These are phyloP conservation scores for Rhabdophis nuchalis DNA, from an alignment of 2,797 vertebrate species.

Conservation along the genomic window DNA sequence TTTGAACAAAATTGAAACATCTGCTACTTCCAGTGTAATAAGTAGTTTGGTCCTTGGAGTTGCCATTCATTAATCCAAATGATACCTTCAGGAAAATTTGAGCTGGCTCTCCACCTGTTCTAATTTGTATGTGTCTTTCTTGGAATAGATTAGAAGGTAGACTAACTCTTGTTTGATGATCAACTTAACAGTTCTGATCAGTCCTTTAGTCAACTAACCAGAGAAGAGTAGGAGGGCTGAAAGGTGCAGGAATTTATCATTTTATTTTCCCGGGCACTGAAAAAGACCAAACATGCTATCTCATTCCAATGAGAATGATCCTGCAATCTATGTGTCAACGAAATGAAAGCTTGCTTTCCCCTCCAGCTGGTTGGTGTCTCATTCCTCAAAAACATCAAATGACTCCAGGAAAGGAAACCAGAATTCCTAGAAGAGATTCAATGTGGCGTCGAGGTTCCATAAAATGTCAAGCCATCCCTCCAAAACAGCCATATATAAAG, in stretches of 20 bases:
- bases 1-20: not conserved
- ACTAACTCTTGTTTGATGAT: not conserved
- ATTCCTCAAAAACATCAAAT: too few species aligned
- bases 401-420: not conserved
- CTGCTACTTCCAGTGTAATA: not conserved
- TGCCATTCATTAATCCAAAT: not conserved
- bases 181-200: not conserved
- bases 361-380: not conserved
- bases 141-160: not conserved
- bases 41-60: not conserved
- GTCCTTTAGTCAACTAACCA: not conserved
- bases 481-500: not conserved
- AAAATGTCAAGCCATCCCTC: not conserved
- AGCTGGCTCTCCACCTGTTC: not conserved
- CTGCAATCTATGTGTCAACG: not conserved
- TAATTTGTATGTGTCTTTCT: not conserved
- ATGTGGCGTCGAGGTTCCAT: not conserved
- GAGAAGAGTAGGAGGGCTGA: not conserved
- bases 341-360: not conserved
- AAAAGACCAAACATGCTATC: not conserved
- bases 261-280: not conserved
- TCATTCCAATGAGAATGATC: not conserved
- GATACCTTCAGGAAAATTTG: not conserved
- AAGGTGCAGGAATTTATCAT: not conserved
- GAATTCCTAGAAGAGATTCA: not conserved